Conservation (phyloP, 2,888 invertebrate genomes). For the Agrenia bidenticulata region DNA sequence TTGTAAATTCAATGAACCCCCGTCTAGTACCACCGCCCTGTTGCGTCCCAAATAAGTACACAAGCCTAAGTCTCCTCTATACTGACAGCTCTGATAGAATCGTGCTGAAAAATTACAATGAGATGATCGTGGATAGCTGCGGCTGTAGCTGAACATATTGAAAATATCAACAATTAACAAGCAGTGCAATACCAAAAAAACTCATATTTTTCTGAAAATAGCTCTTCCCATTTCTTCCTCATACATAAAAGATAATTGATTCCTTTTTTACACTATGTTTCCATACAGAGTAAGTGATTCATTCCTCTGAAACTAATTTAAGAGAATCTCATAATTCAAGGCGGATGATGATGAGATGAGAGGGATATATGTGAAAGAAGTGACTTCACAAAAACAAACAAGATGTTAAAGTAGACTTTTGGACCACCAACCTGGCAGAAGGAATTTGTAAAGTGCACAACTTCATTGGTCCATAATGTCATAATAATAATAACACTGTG, state of each 20-base stretch:
- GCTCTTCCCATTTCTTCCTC: neutral
- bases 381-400: conserved; percentile 9
- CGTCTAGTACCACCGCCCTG: conserved; percentile 90
- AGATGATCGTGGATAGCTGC: conserved; percentile 97
- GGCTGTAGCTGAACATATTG: conserved; percentile 63
- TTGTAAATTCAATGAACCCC: conserved; percentile 91
- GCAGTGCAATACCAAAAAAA: conserved; percentile 7
- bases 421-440: conserved; percentile 13
- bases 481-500: conserved; percentile 8
- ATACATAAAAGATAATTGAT: neutral
- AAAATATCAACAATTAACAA: neutral
- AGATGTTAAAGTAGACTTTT: conserved; percentile 4
- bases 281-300: no score
- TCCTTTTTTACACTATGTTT: neutral
- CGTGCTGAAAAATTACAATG: conserved; percentile 96
- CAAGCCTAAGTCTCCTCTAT: conserved; percentile 94
- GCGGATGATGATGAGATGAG: conserved; percentile 2
- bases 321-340: no score
- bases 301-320: no score
- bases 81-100: conserved; percentile 90
- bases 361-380: neutral
- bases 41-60: conserved; percentile 93
- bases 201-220: no score
- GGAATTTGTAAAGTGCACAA: conserved; percentile 14
- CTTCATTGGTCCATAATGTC: neutral